phyloP scores from a whole-genome alignment of 2,888 invertebrate genomes.

The Noctua comes region DNA sequence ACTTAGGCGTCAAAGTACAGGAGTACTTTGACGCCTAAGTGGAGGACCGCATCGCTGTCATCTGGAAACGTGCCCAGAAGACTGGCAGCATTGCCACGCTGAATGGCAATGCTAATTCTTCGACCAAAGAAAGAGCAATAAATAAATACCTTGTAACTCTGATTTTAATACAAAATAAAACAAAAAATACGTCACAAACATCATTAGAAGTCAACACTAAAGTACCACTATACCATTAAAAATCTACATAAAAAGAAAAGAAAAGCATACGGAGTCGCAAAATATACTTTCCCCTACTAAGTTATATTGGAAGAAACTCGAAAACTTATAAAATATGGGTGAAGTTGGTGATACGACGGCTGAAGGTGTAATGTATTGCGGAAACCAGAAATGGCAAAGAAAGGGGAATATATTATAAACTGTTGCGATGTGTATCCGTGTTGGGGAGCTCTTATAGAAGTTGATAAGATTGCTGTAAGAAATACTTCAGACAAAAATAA shows the following conservation, averaged over 20 bases:
- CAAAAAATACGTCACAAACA: neutral
- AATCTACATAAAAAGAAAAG: constrained; percentile 48
- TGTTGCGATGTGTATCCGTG: constrained; percentile 34
- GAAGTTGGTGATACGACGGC: constrained; percentile 66
- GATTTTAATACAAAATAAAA: neutral
- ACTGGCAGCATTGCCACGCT: no score
- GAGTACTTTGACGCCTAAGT: no score
- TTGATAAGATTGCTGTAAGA: constrained; percentile 11
- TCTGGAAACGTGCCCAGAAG: no score
- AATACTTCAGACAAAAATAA: neutral
- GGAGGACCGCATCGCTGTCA: no score
- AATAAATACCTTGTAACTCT: no score
- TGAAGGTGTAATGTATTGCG: constrained; percentile 66
- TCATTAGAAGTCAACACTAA: constrained; percentile 14
- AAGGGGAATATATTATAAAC: constrained; percentile 56
- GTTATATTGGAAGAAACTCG: constrained; percentile 66
- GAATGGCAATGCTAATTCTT: no score
- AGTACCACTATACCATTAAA: constrained; percentile 41
- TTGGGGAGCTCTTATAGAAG: constrained; percentile 1
- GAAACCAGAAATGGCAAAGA: constrained; percentile 57
- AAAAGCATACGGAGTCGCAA: constrained; percentile 49
- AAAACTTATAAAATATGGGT: constrained; percentile 69
- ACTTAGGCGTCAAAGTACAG: no score
- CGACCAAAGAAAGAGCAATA: no score
- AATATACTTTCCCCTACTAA: constrained; percentile 62